These are phyloP conservation scores for Mimas tiliae DNA, from an alignment of 2,888 invertebrate species.

Conservation along the genomic window DNA sequence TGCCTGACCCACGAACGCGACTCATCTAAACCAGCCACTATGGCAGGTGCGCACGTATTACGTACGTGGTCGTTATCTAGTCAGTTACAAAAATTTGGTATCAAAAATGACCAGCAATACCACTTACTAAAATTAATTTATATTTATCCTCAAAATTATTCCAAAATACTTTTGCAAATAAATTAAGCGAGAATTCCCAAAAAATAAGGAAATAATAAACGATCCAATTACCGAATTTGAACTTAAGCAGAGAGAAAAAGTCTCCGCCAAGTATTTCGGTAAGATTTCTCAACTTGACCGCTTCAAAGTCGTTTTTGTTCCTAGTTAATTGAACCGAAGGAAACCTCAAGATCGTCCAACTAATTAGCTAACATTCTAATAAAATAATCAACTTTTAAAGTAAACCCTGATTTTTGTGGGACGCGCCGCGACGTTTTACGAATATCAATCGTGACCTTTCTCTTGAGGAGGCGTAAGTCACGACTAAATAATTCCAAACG, in stretches of 20 bases:
- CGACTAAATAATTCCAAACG: too few species aligned
- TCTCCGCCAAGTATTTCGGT: slow-evolving; percentile 4
- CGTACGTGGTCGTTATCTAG: too few species aligned
- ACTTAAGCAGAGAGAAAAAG: slow-evolving; percentile 3
- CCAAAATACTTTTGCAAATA: not conserved
- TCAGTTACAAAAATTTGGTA: too few species aligned
- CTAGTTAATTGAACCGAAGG: not conserved
- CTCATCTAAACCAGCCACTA: too few species aligned
- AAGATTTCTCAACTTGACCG: slow-evolving; percentile 3
- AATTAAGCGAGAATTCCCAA: not conserved
- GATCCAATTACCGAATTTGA: slow-evolving; percentile 12
- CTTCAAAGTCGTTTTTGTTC: not conserved
- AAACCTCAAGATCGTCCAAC: slow-evolving; percentile 12
- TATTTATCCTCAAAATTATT: not conserved
- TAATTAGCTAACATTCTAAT: slow-evolving; percentile 3
- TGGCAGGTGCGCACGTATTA: too few species aligned
- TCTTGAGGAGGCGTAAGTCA: not conserved
- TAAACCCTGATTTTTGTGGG: not conserved
- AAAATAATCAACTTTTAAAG: not conserved
- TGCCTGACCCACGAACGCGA: too few species aligned
- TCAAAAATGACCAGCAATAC: too few species aligned
- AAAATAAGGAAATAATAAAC: not conserved
- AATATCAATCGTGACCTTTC: not conserved
- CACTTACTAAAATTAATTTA: not conserved
- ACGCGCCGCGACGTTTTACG: not conserved